A percentile compares a stretch with the other conserved stretches of the same genome.
Evolutionary conservation across 2,113 vertebrate genomes (phyloP).

Genomic region (Pardalotus punctatus): DNA sequence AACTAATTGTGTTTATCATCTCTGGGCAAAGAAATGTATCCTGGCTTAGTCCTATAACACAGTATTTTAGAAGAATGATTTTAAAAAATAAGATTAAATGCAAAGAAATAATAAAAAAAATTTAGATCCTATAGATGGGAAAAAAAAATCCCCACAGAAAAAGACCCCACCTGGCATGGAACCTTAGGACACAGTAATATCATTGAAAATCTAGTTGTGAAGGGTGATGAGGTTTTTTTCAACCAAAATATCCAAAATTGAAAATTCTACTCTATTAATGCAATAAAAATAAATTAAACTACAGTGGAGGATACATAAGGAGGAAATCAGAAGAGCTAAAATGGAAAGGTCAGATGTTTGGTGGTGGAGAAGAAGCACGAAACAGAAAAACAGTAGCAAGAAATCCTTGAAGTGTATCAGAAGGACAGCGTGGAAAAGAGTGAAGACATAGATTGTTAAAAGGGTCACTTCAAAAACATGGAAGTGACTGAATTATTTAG

Average conservation of each 20-base stretch:
- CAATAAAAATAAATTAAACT: background rate
- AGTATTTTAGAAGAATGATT: background rate
- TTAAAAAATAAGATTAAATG: background rate
- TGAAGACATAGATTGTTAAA: background rate
- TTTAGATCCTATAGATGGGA: background rate
- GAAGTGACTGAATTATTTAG: background rate
- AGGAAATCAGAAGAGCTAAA: background rate
- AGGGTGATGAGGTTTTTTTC: background rate
- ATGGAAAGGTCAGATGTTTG: background rate
- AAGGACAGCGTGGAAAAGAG: background rate
- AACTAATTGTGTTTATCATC: background rate
- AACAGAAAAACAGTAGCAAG: background rate
- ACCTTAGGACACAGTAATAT: background rate
- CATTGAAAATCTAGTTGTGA: background rate
- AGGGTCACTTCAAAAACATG: background rate
- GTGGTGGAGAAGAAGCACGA: background rate
- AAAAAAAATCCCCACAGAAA: fast-evolving
- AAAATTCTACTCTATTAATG: background rate
- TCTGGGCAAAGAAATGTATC: background rate
- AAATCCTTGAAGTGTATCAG: background rate
- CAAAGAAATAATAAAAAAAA: background rate
- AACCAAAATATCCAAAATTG: background rate
- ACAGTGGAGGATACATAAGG: background rate
- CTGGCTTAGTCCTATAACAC: background rate
- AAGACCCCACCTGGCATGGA: background rate